These are phyloP conservation scores for Muscicapa comitata DNA, from an alignment of 2,797 vertebrate genomes.

Conservation along the genomic window DNA sequence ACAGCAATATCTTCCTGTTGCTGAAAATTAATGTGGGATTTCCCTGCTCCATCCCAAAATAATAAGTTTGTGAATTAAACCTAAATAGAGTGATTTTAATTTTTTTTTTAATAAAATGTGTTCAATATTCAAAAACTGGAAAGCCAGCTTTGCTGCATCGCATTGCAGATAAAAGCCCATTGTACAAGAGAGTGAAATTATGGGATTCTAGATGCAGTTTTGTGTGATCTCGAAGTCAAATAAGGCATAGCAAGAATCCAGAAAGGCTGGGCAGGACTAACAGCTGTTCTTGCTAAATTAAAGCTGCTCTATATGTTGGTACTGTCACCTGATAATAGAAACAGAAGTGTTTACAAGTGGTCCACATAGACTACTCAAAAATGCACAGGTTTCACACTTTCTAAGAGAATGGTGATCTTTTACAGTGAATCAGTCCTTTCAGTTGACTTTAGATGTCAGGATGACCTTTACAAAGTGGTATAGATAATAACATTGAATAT, in stretches of 20 bases:
- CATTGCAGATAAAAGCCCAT: constrained; percentile 25
- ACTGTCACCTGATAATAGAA: constrained; percentile 32
- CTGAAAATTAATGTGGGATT: constrained; percentile 34
- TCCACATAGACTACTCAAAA: background rate
- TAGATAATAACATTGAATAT: constrained; percentile 48
- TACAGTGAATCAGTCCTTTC: constrained; percentile 1
- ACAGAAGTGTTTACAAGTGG: constrained; percentile 5
- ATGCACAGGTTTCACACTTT: constrained; percentile 10
- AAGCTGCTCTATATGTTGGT: background rate
- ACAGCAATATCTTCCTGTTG: background rate
- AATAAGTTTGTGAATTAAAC: background rate
- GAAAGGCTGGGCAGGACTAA: background rate
- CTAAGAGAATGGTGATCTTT: background rate
- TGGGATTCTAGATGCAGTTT: background rate
- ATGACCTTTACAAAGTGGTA: constrained; percentile 38
- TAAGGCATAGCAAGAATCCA: constrained; percentile 8
- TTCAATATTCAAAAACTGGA: background rate
- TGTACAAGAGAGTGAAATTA: background rate
- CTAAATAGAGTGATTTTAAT: background rate
- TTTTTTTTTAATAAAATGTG: background rate
- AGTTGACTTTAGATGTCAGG: constrained; percentile 12
- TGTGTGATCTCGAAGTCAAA: constrained; percentile 31
- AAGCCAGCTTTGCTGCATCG: background rate
- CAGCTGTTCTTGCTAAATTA: constrained; percentile 27
- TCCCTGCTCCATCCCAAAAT: background rate